Evolutionary conservation across 2,113 vertebrate genomes (phyloP), one percentile per base, ranked within the genome.

Genomic region (Patagioenas fasciata): DNA sequence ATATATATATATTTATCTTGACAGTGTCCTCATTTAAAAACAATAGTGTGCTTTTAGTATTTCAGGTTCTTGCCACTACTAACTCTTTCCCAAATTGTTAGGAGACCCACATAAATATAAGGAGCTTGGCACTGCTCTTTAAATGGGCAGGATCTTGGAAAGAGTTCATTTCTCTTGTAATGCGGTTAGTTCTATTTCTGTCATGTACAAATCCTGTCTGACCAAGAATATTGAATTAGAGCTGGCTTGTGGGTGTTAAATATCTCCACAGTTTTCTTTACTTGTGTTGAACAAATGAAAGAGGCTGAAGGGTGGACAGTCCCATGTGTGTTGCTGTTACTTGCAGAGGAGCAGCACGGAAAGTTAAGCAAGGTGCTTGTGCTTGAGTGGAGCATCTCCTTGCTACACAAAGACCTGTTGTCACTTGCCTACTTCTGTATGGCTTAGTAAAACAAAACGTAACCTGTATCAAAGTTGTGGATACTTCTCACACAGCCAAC

Each of bases 151-250:
- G 53, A 85, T 88, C 84, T 93, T 93, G 95, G 83, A 91, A 82
- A 85, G 57, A 82, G 40, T 88, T 88, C 53, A 57, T 87, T 82
- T 83, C 29, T 91, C 71, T 71, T 71, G 56, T 95, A 97, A 97
- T 94, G 83, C 5, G 32, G 15, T 95, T 96, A 93, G 83, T 97
- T 94, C 91, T 65, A 11, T 95, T 94, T 97, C 85, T 85, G 95
- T 96, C 82, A 74, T 77, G 80, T 91, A 92, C 81, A 95, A 89
- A 96, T 93, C 75, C 48, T 48, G 78, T 90, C 80, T 96, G 91
- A 95, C 92, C 91, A 91, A 94, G 90, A 74, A 78, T 91, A 95
- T 75, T 92, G 95, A 89, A 71, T 95, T 96, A 72, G 82, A 81
- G 54, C 44, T 93, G 91, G 85, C 88, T 90, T 92, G 42, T 75